These are phyloP conservation scores for Volucella zonaria DNA, from an alignment of 2,888 invertebrate species.

Conservation along the genomic window DNA sequence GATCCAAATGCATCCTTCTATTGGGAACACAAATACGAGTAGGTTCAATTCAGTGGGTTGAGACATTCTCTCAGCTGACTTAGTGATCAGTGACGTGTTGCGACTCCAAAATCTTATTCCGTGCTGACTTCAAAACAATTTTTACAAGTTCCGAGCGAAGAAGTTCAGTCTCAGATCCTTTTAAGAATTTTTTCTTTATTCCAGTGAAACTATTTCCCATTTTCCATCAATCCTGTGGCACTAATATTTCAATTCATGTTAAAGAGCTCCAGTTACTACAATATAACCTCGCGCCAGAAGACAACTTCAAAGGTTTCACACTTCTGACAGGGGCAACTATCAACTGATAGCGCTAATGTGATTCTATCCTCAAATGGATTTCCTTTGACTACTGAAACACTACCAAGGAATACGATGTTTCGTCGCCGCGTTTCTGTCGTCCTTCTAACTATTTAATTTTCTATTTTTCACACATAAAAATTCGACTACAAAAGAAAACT, in stretches of 20 bases:
- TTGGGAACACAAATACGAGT: no score
- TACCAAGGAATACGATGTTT: slow-evolving; percentile 8
- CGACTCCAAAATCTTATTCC: no score
- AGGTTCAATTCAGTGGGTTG: no score
- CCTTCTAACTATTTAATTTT: slow-evolving; percentile 64
- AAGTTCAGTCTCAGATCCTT: no score
- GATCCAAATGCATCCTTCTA: no score
- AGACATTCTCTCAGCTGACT: no score
- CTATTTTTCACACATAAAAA: slow-evolving; percentile 71
- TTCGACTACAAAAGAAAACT: slow-evolving; percentile 72
- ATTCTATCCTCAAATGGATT: slow-evolving; percentile 68
- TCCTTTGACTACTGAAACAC: slow-evolving; percentile 55
- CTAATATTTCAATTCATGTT: slow-evolving; percentile 31
- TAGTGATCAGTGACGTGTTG: no score
- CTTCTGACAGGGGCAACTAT: slow-evolving; percentile 54
- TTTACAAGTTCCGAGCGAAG: no score
- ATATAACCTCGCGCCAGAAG: not conserved
- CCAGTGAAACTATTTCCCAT: no score
- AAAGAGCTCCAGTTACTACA: not conserved
- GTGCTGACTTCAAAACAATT: no score
- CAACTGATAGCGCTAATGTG: slow-evolving; percentile 71
- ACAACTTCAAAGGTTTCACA: not conserved
- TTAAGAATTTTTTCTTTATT: no score
- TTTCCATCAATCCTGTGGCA: not conserved
- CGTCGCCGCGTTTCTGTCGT: slow-evolving; percentile 13